These are phyloP conservation scores for Trididemnum miniatum DNA, from an alignment of 23 tunicate genomes.

Conservation along the genomic window DNA sequence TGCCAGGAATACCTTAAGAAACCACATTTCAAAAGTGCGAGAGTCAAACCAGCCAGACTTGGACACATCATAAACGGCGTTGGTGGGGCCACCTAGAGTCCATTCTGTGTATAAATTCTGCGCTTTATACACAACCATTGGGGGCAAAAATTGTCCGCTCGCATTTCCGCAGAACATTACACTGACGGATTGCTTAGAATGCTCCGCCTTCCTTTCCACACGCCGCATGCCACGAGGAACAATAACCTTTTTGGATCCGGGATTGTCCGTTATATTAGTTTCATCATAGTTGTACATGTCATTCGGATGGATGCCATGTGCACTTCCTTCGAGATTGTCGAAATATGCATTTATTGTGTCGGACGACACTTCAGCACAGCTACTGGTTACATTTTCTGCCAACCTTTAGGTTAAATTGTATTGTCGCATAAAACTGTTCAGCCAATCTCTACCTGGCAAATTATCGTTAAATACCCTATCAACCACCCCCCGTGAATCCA, in stretches of 20 bases:
- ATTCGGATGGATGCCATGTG: not conserved
- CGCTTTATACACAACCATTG: constrained; percentile 36
- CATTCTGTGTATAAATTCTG: constrained; percentile 5
- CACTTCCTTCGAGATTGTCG: not conserved
- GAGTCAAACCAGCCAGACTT: constrained; percentile 35
- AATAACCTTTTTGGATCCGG: constrained; percentile 15
- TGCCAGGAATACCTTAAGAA: not conserved
- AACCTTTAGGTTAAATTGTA: constrained; percentile 16
- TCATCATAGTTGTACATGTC: constrained; percentile 25
- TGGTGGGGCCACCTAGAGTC: constrained; percentile 16
- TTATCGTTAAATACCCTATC: not conserved
- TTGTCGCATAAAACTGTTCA: not conserved
- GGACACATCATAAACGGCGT: constrained; percentile 19
- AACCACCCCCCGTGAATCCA: not conserved
- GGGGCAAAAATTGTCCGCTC: not conserved
- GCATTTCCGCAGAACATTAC: constrained; percentile 27
- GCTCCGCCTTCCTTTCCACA: constrained; percentile 15
- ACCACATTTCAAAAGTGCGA: constrained; percentile 21
- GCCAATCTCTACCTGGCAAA: not conserved
- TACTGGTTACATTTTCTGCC: constrained; percentile 6
- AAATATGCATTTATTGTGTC: not conserved
- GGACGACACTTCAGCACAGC: not conserved
- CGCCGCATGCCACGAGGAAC: constrained; percentile 7
- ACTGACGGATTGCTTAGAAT: constrained; percentile 2
- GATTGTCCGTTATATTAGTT: constrained; percentile 21